Percentiles rank a stretch among this genome's conserved stretches.
Evolutionary conservation across 2,797 vertebrate genomes (phyloP).

Genomic region (Dryobates pubescens): DNA sequence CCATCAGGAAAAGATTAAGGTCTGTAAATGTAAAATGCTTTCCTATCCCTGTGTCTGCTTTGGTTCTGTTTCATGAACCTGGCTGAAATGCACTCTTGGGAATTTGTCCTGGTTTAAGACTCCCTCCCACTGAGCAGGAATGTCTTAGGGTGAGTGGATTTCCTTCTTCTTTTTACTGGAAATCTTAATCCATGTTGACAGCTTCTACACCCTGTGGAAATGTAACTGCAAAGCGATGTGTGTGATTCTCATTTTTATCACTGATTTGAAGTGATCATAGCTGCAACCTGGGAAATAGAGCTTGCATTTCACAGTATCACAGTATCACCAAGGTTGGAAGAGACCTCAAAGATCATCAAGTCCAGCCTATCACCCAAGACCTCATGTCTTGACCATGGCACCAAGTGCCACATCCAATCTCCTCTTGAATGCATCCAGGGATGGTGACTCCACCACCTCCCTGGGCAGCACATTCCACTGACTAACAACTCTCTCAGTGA

Average conservation of each 20-base stretch:
- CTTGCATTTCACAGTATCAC: neutral
- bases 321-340: too few relatives aligned
- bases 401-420: too few relatives aligned
- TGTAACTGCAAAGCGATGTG: neutral
- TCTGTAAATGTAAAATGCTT: neutral
- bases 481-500: too few relatives aligned
- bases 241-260: neutral
- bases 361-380: too few relatives aligned
- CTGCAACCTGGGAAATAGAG: neutral
- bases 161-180: neutral
- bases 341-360: too few relatives aligned
- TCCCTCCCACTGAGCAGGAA: neutral
- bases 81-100: neutral
- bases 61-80: neutral
- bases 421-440: too few relatives aligned
- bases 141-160: neutral
- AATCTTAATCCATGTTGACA: neutral
- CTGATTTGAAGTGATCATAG: neutral
- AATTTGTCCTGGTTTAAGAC: neutral
- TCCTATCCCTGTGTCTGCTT: neutral
- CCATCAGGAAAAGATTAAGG: neutral
- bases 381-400: too few relatives aligned
- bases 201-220: neutral
- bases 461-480: too few relatives aligned
- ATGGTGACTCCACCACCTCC: too few relatives aligned